Evolutionary conservation across 2,113 vertebrate species (phyloP).

Genomic region (Antidorcas marsupialis): DNA sequence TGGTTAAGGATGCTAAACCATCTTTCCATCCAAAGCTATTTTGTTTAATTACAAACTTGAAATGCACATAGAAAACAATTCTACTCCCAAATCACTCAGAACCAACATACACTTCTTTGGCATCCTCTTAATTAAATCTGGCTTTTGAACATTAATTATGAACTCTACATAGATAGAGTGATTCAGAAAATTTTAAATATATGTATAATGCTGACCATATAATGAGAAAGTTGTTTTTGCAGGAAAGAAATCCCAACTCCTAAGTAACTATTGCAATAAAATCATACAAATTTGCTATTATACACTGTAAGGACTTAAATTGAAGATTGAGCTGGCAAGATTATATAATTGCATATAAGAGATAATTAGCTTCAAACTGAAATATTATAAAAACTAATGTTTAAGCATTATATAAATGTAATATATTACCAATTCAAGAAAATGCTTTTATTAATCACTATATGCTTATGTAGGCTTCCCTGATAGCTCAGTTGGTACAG

Average conservation of each 20-base stretch:
- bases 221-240: background rate
- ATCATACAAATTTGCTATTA: background rate
- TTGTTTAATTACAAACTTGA: slow-evolving; percentile 63
- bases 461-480: background rate
- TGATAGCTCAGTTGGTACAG: background rate
- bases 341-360: background rate
- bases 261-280: background rate
- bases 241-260: background rate
- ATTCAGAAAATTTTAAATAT: slow-evolving; percentile 1
- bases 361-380: background rate
- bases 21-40: slow-evolving; percentile 46
- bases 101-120: slow-evolving; percentile 5
- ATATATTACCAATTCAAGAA: background rate
- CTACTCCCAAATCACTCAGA: slow-evolving; percentile 37
- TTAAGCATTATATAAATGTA: slow-evolving; percentile 5
- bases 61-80: slow-evolving; percentile 23
- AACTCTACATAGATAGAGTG: background rate
- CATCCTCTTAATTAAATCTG: slow-evolving; percentile 56
- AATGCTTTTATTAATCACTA: background rate
- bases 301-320: background rate
- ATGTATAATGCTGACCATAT: background rate
- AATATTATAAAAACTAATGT: background rate
- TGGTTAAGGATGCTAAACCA: slow-evolving; percentile 56
- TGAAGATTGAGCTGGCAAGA: background rate
- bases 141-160: slow-evolving; percentile 53